Evolutionary conservation across 64 coral and sea anemone genomes (phyloP), one percentile per base, ranked within the genome.

Genomic region (Trachythela sp.): DNA sequence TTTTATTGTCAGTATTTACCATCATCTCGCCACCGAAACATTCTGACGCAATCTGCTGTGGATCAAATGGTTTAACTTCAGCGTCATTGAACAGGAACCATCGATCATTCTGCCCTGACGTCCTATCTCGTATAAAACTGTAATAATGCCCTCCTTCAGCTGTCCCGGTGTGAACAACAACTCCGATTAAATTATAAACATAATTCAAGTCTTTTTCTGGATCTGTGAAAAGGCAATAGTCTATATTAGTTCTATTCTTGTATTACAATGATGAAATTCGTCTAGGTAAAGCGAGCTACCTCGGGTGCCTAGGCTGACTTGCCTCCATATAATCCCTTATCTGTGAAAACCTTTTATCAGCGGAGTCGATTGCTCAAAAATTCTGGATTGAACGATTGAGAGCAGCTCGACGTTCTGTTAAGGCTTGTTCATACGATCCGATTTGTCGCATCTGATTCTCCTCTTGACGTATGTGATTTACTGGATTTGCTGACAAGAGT

Each of bases 21-120:
- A 93, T 99, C 96, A 99, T 99, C 91, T 99, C 96, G 24, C 96
- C 96, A 48, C 96, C 96, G 89, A 99, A 99, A 54, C 96, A 99
- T 48, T 99, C 96, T 1, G 93, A 91, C 3, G 93, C 96, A 87
- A 99, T 99, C 84, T 99, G 96, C 27, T 91, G 87, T 32, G 96
- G 96, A 92, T 99, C 96, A 91, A 99, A 99, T 39, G 96, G 96
- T 49, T 99, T 99, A 42, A 99, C 96, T 90, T 99, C 96, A 51
- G 96, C 96, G 72, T 99, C 96, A 70, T 99, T 99, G 54, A 97
- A 97, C 70, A 97, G 76, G 91, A 97, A 97, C 95, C 95, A 97
- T 68, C 94, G 93, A 50, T 93, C 91, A 30, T 59, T 85, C 32
- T 99, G 91, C 8, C 90, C 70, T 4, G 91, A 86, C 20, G 93